These are phyloP conservation scores for Leucopsar rothschildi DNA, from an alignment of 2,113 vertebrate species.

Conservation along the genomic window DNA sequence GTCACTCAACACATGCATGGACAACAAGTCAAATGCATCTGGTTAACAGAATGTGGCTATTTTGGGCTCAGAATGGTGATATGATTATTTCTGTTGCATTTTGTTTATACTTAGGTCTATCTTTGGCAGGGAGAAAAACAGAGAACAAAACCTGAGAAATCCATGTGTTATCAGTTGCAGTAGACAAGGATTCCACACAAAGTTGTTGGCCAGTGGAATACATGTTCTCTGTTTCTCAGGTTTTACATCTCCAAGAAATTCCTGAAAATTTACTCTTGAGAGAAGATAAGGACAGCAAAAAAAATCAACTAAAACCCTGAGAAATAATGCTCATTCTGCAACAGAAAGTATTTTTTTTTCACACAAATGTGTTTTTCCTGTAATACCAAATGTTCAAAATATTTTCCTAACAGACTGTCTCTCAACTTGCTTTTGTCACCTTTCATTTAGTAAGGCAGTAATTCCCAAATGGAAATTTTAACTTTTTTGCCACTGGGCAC, in stretches of 20 bases:
- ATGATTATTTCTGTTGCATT: neutral
- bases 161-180: neutral
- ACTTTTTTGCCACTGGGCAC: neutral
- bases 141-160: neutral
- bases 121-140: neutral
- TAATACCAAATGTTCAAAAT: slow-evolving; percentile 20
- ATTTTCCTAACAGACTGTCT: neutral
- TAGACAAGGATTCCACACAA: neutral
- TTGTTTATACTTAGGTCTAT: neutral
- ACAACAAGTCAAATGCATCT: slow-evolving; percentile 4
- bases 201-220: neutral
- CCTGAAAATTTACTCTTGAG: neutral
- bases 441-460: neutral
- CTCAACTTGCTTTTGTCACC: neutral
- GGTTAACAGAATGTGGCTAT: neutral
- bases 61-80: neutral
- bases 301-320: neutral
- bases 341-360: neutral
- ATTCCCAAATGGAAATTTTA: neutral
- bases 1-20: neutral
- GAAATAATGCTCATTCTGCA: neutral
- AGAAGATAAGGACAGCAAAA: neutral
- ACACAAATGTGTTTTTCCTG: neutral
- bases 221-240: neutral
- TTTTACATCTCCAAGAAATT: neutral